Conservation (phyloP, 2,113 vertebrate genomes). For the Sakesphorus luctuosus region DNA sequence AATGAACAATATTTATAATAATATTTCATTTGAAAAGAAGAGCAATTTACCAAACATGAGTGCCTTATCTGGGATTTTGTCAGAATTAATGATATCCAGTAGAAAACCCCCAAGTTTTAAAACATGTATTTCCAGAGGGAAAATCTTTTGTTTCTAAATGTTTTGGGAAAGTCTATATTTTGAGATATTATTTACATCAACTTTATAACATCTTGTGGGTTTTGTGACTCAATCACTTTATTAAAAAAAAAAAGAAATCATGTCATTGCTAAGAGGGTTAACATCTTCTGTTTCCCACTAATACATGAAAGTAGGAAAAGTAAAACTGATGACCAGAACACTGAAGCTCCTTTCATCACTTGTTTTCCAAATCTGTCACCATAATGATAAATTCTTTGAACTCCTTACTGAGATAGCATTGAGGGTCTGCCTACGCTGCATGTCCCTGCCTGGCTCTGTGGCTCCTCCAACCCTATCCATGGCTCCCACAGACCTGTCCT, state of each 20-base stretch:
- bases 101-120: neutral
- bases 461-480: accelerated
- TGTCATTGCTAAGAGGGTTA: neutral
- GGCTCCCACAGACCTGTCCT: neutral
- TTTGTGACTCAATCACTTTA: neutral
- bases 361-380: neutral
- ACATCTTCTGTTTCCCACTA: neutral
- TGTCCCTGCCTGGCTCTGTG: neutral
- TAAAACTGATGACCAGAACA: neutral
- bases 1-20: neutral
- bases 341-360: neutral
- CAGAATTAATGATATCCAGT: neutral
- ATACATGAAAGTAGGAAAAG: neutral
- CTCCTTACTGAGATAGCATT: neutral
- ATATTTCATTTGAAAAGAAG: neutral
- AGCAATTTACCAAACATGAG: neutral
- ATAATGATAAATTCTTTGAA: neutral
- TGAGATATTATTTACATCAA: neutral
- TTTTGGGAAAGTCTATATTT: neutral
- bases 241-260: neutral
- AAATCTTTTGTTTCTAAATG: neutral
- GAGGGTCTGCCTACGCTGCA: neutral
- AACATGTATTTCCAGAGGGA: neutral
- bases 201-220: too few relatives aligned
- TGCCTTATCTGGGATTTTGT: neutral